phyloP scores from a whole-genome alignment of 2,888 invertebrate genomes.

The Nomada fucata region DNA sequence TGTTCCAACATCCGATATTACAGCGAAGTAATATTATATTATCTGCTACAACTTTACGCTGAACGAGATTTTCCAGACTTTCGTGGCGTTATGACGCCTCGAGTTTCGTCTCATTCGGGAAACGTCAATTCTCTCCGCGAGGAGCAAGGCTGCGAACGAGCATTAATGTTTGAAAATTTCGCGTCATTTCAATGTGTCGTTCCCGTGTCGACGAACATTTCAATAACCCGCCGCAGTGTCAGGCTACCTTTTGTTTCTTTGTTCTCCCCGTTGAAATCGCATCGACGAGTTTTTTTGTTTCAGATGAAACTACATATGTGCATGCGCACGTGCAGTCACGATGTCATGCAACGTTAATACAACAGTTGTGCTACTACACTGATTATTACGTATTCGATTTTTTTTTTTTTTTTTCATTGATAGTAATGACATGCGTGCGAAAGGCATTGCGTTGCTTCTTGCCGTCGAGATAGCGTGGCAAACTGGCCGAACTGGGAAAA shows the following conservation, averaged over 20 bases:
- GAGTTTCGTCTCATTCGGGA: slow-evolving; percentile 37
- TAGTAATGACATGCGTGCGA: not conserved
- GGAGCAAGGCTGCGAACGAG: slow-evolving; percentile 6
- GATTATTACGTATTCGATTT: not conserved
- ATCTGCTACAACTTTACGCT: slow-evolving; percentile 49
- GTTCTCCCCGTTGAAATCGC: not conserved
- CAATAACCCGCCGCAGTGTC: slow-evolving; percentile 27
- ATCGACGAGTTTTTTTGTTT: not conserved
- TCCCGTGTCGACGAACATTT: slow-evolving; percentile 24
- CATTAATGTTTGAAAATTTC: slow-evolving; percentile 41
- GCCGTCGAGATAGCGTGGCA: slow-evolving; percentile 4
- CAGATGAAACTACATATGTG: slow-evolving; percentile 5
- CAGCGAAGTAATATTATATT: slow-evolving; percentile 59
- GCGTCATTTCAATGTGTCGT: slow-evolving; percentile 22
- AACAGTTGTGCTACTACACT: slow-evolving; percentile 6
- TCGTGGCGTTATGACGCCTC: slow-evolving; percentile 33
- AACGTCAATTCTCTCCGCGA: slow-evolving; percentile 44
- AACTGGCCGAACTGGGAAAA: slow-evolving; percentile 19
- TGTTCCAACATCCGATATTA: slow-evolving; percentile 59
- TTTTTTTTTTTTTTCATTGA: not conserved
- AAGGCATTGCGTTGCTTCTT: not conserved
- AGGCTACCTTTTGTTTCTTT: not conserved
- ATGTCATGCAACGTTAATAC: not conserved
- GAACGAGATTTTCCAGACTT: slow-evolving; percentile 65
- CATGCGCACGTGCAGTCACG: too few species aligned